Base-by-base conservation (phyloP, 2,888 invertebrate genomes). In the Petrolisthes manimaculis region DNA sequence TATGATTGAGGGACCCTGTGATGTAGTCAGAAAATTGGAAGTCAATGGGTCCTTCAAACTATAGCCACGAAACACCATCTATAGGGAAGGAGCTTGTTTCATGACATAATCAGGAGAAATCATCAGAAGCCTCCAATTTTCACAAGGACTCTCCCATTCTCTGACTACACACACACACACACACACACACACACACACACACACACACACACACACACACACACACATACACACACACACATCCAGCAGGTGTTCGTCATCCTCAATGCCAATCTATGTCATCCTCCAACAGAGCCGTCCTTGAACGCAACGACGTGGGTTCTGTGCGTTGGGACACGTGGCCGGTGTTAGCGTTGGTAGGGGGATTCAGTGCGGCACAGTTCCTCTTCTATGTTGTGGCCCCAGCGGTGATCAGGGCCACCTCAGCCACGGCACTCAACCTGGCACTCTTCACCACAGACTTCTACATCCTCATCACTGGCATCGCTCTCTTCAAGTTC, bases 341-440 rank as follows among this genome's bases (percentile, higher is more conserved):
- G 91, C 95, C 95, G 82, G 95, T 95, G 55, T 93, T 95, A 80
- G 93, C 95, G 14, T 95, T 95, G 92, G 92, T 95, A 84, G 93
- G 94, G 53, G 94, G 94, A 81, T 96, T 95, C 92, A 96, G 96
- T 83, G 94, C 95, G 54, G 95, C 95, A 89, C 96, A 97, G 93
- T 96, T 96, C 89, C 93, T 95, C 92, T 96, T 96, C 92, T 96
- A 96, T 93, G 95, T 96, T 81, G 93, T 96, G 88, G 96, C 96
- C 92, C 95, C 96, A 75, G 94, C 96, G 21, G 95, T 97, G 93
- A 93, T 97, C 90, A 94, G 95, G 92, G 95, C 95, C 92, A 96
- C 96, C 14, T 96, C 96, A 14, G 96, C 97, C n/a, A 96, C 97
- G 80, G 95, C 96, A 91, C 94, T 97, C 92, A 97, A 97, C 93